phyloP scores from a whole-genome alignment of 2,888 invertebrate genomes.

The Ferrisia virgata region DNA sequence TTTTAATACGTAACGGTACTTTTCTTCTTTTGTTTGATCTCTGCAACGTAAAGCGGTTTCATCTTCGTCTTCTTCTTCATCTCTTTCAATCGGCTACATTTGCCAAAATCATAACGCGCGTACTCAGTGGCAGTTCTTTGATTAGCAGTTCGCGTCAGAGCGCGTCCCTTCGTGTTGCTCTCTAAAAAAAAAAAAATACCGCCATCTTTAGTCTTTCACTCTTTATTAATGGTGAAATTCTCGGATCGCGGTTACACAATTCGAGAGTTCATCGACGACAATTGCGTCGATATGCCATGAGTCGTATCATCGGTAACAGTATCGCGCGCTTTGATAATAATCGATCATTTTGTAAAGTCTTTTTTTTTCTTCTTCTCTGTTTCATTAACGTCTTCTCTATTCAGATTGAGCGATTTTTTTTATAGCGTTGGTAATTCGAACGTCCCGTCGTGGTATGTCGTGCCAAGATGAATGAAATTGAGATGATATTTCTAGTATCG shows the following conservation, averaged over 20 bases:
- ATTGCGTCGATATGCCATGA: background rate
- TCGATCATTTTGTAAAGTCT: background rate
- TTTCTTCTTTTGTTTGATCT: background rate
- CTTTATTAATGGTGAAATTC: background rate
- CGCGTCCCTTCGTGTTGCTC: conserved; percentile 7
- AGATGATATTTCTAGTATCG: too few relatives aligned
- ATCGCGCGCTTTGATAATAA: background rate
- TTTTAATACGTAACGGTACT: conserved; percentile 41
- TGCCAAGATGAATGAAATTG: too few relatives aligned
- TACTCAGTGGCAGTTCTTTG: conserved; percentile 44
- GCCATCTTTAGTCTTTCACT: background rate
- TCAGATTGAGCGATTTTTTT: background rate
- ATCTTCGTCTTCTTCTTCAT: background rate
- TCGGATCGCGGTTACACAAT: background rate
- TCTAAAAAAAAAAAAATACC: background rate
- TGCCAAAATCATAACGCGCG: conserved; percentile 41
- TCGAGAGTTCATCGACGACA: conserved; percentile 7
- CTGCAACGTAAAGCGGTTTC: background rate
- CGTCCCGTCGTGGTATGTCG: too few relatives aligned
- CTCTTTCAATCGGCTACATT: conserved; percentile 29
- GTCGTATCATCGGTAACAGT: background rate
- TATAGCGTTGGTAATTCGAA: too few relatives aligned
- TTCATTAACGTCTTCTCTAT: background rate
- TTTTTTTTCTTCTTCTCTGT: too few relatives aligned
- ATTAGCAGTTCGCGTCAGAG: background rate